Conservation (phyloP, 2,113 vertebrate genomes). For the Cynopterus brachyotis region DNA sequence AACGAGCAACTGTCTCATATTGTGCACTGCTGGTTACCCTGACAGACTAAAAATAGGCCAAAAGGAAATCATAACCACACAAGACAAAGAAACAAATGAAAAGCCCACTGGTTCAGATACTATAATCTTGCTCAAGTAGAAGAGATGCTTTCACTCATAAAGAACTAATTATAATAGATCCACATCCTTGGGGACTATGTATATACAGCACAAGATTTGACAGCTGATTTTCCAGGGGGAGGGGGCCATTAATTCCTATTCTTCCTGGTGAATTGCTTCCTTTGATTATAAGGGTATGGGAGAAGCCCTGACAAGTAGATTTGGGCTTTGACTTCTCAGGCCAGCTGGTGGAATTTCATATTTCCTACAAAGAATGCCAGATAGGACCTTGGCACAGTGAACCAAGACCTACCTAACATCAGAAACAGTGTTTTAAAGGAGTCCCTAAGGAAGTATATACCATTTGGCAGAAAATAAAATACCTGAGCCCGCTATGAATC, state of each 20-base stretch:
- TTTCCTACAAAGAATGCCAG: slow-evolving; percentile 21
- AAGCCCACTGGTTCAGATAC: slow-evolving; percentile 38
- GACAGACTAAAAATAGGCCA: slow-evolving; percentile 33
- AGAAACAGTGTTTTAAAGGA: slow-evolving; percentile 29
- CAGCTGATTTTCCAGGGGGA: neutral
- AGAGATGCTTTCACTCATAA: neutral
- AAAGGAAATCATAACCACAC: slow-evolving; percentile 45
- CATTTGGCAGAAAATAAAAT: slow-evolving; percentile 43
- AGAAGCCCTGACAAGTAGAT: slow-evolving; percentile 8
- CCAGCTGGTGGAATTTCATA: slow-evolving; percentile 48
- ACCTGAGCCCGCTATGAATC: neutral
- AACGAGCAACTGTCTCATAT: slow-evolving; percentile 5
- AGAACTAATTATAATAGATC: slow-evolving; percentile 58
- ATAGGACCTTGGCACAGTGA: slow-evolving; percentile 21
- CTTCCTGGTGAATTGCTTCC: slow-evolving; percentile 46
- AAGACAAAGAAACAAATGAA: slow-evolving; percentile 28
- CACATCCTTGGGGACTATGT: slow-evolving; percentile 37
- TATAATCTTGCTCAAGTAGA: slow-evolving; percentile 46
- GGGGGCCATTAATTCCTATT: neutral
- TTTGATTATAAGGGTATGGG: neutral
- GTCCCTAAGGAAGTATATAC: slow-evolving; percentile 6
- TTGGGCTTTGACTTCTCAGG: slow-evolving; percentile 50
- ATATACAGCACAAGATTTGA: slow-evolving; percentile 21
- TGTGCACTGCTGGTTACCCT: slow-evolving; percentile 52
- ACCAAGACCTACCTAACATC: slow-evolving; percentile 39